phyloP scores from a whole-genome alignment of 2,113 vertebrate genomes.

The Megaceryle torquata region DNA sequence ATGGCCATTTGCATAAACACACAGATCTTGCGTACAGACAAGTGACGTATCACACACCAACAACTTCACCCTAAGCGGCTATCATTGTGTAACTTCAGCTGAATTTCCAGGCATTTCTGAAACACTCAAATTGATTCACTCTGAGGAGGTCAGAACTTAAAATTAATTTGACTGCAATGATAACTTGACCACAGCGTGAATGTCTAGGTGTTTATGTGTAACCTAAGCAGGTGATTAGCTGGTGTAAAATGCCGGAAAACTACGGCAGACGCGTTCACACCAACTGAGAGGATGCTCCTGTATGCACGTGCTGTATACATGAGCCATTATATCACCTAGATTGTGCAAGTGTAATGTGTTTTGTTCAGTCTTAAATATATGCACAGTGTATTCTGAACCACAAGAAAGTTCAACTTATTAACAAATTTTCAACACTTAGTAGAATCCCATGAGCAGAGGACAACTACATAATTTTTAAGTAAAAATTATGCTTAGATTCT shows the following conservation, averaged over 20 bases:
- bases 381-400: neutral
- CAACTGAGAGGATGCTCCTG: neutral
- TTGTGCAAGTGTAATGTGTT: neutral
- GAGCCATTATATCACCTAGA: neutral
- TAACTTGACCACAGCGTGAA: neutral
- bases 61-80: neutral
- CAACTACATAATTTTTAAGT: neutral
- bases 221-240: slow-evolving; percentile 10
- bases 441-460: neutral
- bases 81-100: neutral
- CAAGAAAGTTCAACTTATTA: neutral
- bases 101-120: neutral
- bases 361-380: neutral
- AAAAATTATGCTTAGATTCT: neutral
- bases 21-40: neutral
- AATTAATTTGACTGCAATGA: neutral
- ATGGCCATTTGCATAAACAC: neutral
- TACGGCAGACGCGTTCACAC: neutral
- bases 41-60: neutral
- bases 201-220: neutral
- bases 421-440: neutral
- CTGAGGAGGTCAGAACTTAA: neutral
- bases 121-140: neutral
- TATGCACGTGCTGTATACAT: neutral
- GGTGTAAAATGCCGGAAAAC: neutral